phyloP scores from a whole-genome alignment of 2,797 vertebrate species.

The Eulemur coronatus region DNA sequence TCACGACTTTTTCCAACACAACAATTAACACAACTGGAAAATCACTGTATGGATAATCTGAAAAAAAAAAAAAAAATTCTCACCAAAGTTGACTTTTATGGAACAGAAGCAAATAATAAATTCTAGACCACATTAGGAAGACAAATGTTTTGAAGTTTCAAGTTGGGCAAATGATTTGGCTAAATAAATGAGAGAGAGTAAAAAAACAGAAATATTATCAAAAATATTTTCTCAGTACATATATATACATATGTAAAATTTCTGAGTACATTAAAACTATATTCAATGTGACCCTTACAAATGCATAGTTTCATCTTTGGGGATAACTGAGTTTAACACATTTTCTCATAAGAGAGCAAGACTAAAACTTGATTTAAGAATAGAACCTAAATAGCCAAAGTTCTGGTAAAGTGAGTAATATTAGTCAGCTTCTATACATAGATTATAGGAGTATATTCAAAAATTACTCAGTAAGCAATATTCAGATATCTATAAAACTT shows the following conservation, averaged over 20 bases:
- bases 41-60: constrained; percentile 71
- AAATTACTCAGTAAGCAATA: neutral
- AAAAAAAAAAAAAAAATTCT: constrained; percentile 67
- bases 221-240: constrained; percentile 3
- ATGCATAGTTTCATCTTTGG: neutral
- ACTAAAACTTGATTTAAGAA: constrained; percentile 18
- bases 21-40: constrained; percentile 87
- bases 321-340: neutral
- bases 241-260: neutral
- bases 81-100: constrained; percentile 24
- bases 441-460: neutral
- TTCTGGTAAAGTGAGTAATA: constrained; percentile 1
- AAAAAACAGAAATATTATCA: constrained; percentile 20
- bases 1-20: constrained; percentile 78
- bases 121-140: neutral
- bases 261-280: neutral
- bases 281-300: neutral
- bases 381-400: constrained; percentile 27
- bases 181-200: neutral
- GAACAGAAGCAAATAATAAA: neutral
- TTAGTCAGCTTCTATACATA: neutral
- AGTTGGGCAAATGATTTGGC: neutral
- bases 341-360: neutral
- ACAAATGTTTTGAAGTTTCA: constrained; percentile 18
- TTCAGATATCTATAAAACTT: constrained; percentile 16